Evolutionary conservation across 2,888 invertebrate genomes (phyloP).

Genomic region (Ophion slaviceki): DNA sequence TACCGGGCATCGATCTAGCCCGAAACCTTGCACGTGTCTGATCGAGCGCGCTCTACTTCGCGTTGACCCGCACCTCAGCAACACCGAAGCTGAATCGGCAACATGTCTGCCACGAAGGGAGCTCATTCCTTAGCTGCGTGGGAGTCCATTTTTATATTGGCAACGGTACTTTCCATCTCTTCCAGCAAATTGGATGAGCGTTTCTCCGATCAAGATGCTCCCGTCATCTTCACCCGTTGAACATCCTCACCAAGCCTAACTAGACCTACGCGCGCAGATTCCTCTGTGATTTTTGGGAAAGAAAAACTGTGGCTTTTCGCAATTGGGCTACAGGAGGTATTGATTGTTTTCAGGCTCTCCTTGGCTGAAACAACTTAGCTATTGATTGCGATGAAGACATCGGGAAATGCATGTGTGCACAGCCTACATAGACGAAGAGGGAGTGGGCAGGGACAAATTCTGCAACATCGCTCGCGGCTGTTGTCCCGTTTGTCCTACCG

Average conservation of each 20-base stretch:
- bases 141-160: neutral
- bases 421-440: neutral
- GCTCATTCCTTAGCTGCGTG: neutral
- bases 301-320: neutral
- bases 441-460: neutral
- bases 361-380: neutral
- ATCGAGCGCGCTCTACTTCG: neutral
- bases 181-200: no score
- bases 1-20: neutral
- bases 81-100: neutral
- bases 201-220: neutral
- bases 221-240: neutral
- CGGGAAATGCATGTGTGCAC: neutral
- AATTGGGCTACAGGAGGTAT: neutral
- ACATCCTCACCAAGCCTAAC: neutral
- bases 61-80: neutral
- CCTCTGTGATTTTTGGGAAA: neutral
- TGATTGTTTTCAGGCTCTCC: neutral
- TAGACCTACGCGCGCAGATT: neutral
- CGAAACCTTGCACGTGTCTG: neutral
- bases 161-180: neutral
- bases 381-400: neutral
- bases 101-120: neutral
- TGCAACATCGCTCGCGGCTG: slow-evolving; percentile 46
- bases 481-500: slow-evolving; percentile 34